Conservation (phyloP, 2,888 invertebrate genomes). For the Theretra japonica region DNA sequence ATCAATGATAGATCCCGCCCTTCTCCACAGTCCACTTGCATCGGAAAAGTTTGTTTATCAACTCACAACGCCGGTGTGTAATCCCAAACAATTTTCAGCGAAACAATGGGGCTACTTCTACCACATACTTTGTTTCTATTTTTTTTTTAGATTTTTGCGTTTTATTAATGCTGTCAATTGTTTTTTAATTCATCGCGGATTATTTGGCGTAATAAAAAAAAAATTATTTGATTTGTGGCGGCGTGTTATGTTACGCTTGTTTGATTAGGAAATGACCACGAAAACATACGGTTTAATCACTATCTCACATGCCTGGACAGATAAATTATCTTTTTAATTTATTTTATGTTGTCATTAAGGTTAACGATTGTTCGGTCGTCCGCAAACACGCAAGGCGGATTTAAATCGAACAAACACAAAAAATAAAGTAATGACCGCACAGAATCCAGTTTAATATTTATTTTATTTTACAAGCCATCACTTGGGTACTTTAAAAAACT, state of each 20-base stretch:
- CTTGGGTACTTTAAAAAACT: neutral
- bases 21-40: neutral
- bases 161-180: too few species aligned
- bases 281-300: neutral
- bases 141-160: neutral
- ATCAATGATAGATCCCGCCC: neutral
- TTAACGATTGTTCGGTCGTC: slow-evolving; percentile 10
- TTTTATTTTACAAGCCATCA: slow-evolving; percentile 4
- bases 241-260: too few species aligned
- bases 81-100: neutral
- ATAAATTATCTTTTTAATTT: neutral
- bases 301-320: neutral
- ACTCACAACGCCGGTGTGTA: neutral
- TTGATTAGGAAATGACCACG: neutral
- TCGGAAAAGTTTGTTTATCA: neutral
- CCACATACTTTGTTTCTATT: neutral
- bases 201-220: too few species aligned
- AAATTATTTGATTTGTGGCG: too few species aligned
- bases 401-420: slow-evolving; percentile 14
- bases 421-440: slow-evolving; percentile 5
- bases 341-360: slow-evolving; percentile 7
- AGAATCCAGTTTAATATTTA: slow-evolving; percentile 16
- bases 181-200: too few species aligned
- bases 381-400: slow-evolving; percentile 14
- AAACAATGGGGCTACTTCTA: neutral